These are phyloP conservation scores for Whitmania pigra DNA, from an alignment of 1,140 invertebrate genomes.

Conservation along the genomic window DNA sequence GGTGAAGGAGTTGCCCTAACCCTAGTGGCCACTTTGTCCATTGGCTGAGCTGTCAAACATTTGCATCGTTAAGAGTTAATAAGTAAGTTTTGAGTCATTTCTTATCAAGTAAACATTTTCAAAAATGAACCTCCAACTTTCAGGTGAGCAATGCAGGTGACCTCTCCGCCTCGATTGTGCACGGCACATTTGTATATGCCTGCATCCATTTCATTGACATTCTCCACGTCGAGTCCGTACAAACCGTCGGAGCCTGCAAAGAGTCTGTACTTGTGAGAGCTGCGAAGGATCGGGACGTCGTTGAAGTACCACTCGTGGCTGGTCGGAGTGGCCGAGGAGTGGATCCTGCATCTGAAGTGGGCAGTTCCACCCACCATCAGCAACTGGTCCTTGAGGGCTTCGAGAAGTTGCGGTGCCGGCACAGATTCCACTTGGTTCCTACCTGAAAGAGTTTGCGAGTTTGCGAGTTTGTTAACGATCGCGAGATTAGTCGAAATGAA, in stretches of 20 bases:
- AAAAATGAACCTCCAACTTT: slow-evolving; percentile 37
- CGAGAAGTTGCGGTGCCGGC: slow-evolving; percentile 22
- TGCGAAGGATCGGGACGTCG: slow-evolving; percentile 73
- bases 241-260: slow-evolving; percentile 67
- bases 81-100: background rate
- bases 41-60: background rate
- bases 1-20: background rate
- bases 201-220: slow-evolving; percentile 51
- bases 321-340: slow-evolving; percentile 13
- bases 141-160: slow-evolving; percentile 34
- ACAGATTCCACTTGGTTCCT: background rate
- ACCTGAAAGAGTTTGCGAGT: background rate
- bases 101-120: background rate
- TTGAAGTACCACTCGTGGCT: slow-evolving; percentile 69
- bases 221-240: slow-evolving; percentile 51
- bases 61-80: background rate
- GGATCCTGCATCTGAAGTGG: slow-evolving; percentile 24
- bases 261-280: slow-evolving; percentile 81
- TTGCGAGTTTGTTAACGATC: no score
- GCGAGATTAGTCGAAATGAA: no score
- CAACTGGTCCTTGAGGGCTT: slow-evolving; percentile 23
- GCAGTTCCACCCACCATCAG: slow-evolving; percentile 24
- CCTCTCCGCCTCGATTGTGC: slow-evolving; percentile 51
- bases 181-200: slow-evolving; percentile 80
- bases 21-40: background rate